Evolutionary conservation across 2,888 invertebrate genomes (phyloP).

Genomic region (Parelbella ahira): DNA sequence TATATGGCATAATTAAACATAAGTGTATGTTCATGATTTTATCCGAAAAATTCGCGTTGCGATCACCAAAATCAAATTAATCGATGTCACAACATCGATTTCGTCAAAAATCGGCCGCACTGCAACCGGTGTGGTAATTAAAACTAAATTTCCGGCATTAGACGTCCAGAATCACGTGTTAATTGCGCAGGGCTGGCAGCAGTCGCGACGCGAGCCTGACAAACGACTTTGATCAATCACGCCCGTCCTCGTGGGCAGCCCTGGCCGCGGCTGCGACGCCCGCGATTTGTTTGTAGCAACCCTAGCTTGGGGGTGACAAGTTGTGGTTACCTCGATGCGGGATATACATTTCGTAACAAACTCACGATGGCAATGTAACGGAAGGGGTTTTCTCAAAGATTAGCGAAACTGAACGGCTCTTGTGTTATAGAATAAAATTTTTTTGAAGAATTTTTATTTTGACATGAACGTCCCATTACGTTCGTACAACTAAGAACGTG

Average conservation of each 20-base stretch:
- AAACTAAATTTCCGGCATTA: slow-evolving; percentile 71
- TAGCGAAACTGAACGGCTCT: too few relatives aligned
- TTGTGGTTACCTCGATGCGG: slow-evolving; percentile 18
- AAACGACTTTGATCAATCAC: slow-evolving; percentile 67
- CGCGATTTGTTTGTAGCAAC: slow-evolving; percentile 55
- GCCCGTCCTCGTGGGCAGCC: slow-evolving; percentile 65
- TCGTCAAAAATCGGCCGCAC: slow-evolving; percentile 10
- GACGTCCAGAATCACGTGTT: slow-evolving; percentile 41
- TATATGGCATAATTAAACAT: too few relatives aligned
- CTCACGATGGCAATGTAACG: neutral
- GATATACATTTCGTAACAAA: slow-evolving; percentile 16
- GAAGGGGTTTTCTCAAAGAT: neutral
- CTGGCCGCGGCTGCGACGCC: slow-evolving; percentile 53
- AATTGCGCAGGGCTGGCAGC: slow-evolving; percentile 31
- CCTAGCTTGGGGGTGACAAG: slow-evolving; percentile 50
- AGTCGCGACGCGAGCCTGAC: slow-evolving; percentile 65
- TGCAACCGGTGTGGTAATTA: slow-evolving; percentile 48
- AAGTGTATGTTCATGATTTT: too few relatives aligned
- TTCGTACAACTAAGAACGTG: too few relatives aligned
- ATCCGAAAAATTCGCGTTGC: too few relatives aligned
- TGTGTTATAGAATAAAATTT: too few relatives aligned
- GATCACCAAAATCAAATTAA: too few relatives aligned
- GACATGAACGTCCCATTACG: too few relatives aligned
- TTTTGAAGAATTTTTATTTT: too few relatives aligned
- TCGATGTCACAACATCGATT: too few relatives aligned